These are phyloP conservation scores for Bos taurus DNA, from an alignment of 2,113 vertebrate species.

Conservation along the genomic window DNA sequence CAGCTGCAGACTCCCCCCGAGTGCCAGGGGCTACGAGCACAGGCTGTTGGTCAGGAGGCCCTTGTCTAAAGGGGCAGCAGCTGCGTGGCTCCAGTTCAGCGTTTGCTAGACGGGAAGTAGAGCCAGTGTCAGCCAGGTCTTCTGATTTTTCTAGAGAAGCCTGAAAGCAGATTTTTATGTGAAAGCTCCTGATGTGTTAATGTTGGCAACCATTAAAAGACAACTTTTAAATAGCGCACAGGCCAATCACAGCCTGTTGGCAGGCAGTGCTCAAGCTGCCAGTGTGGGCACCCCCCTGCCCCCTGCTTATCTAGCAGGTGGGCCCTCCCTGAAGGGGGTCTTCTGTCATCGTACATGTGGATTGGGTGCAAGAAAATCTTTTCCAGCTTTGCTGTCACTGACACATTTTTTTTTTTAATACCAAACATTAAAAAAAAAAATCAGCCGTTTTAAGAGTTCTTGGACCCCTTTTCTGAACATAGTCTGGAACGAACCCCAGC, in stretches of 20 bases:
- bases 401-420: neutral
- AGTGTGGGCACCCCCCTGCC: neutral
- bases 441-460: conserved; percentile 27
- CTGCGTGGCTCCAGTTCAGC: neutral
- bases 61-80: neutral
- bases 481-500: conserved; percentile 5
- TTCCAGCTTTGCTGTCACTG: neutral
- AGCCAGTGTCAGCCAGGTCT: neutral
- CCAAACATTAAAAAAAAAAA: neutral
- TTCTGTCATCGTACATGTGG: neutral
- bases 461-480: conserved; percentile 22
- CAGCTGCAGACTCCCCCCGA: accelerated
- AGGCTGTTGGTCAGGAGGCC: neutral
- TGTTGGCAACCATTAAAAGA: neutral
- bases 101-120: neutral
- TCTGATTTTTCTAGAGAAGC: conserved; percentile 46
- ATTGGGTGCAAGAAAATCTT: neutral
- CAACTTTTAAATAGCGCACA: neutral
- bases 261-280: neutral
- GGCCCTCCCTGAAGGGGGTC: neutral
- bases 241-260: neutral
- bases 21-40: neutral
- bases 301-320: conserved; percentile 6
- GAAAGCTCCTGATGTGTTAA: conserved; percentile 31
- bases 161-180: conserved; percentile 29